These are phyloP conservation scores for Drosophila ironensis DNA, from an alignment of 1,140 invertebrate species.

Conservation along the genomic window DNA sequence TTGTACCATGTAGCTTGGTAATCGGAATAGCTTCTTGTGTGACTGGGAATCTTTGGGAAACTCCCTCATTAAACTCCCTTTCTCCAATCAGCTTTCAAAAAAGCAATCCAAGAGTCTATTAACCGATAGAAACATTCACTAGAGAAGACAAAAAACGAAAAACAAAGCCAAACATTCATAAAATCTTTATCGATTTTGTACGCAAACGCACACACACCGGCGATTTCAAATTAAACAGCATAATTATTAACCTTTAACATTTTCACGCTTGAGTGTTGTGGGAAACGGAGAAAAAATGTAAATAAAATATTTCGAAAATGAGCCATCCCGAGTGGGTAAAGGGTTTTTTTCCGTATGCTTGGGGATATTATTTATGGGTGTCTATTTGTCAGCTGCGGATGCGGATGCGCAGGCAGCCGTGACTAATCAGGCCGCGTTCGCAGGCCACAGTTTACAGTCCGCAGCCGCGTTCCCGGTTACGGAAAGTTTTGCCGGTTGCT, in stretches of 20 bases:
- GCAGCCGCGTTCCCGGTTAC: slow-evolving; percentile 20
- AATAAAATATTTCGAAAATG: slow-evolving; percentile 28
- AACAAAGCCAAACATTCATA: slow-evolving; percentile 33
- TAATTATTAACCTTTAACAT: slow-evolving; percentile 80
- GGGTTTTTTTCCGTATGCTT: slow-evolving; percentile 28
- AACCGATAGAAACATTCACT: slow-evolving; percentile 21
- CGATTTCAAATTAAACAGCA: slow-evolving; percentile 43
- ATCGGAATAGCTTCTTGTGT: neutral
- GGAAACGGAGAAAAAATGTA: slow-evolving; percentile 31
- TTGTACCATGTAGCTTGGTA: neutral
- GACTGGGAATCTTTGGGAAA: slow-evolving; percentile 7
- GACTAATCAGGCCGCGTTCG: slow-evolving; percentile 61
- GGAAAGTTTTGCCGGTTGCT: slow-evolving; percentile 60
- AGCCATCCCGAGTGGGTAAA: slow-evolving; percentile 21
- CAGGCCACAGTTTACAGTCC: slow-evolving; percentile 6
- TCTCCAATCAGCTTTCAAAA: slow-evolving; percentile 29
- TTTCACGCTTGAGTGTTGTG: slow-evolving; percentile 69
- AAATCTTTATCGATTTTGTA: slow-evolving; percentile 57
- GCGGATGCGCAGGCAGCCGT: slow-evolving; percentile 63
- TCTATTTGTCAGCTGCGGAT: slow-evolving; percentile 63
- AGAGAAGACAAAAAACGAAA: neutral
- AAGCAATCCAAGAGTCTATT: slow-evolving; percentile 33
- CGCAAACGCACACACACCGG: neutral
- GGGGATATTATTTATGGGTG: slow-evolving; percentile 65
- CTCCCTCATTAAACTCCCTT: slow-evolving; percentile 10